Percentiles rank a stretch among this genome's conserved stretches.
These are phyloP conservation scores for Coryphaenoides rupestris DNA, from an alignment of 2,113 vertebrate species.

Conservation along the genomic window DNA sequence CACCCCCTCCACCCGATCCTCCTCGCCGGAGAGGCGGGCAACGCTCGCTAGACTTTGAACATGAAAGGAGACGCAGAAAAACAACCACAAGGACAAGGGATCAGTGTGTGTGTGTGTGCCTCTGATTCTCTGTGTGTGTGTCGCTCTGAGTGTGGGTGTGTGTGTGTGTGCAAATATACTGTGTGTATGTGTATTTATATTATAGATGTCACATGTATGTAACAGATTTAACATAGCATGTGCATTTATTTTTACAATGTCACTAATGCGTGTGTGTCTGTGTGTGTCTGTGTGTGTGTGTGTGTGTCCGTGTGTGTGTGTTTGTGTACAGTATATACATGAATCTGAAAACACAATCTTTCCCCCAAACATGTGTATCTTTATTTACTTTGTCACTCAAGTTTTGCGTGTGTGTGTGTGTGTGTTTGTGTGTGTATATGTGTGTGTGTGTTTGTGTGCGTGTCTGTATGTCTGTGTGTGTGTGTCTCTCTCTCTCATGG, in stretches of 20 bases:
- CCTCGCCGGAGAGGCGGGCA: constrained; percentile 47
- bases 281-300: constrained; percentile 1
- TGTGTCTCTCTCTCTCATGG: neutral
- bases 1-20: neutral
- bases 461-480: constrained; percentile 28
- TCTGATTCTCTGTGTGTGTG: constrained; percentile 14
- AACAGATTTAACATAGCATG: constrained; percentile 1
- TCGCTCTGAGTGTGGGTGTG: constrained; percentile 15
- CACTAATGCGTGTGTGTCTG: constrained; percentile 2
- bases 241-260: constrained; percentile 47
- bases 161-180: constrained; percentile 11
- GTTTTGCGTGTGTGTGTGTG: constrained; percentile 24
- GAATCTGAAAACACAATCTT: too few relatives aligned
- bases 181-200: constrained; percentile 26
- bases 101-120: constrained; percentile 45
- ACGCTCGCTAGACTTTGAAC: constrained; percentile 62
- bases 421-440: constrained; percentile 16
- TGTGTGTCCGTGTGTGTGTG: neutral
- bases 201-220: constrained; percentile 7
- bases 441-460: constrained; percentile 14
- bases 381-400: too few relatives aligned
- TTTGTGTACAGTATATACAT: too few relatives aligned
- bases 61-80: constrained; percentile 63
- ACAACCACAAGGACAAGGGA: constrained; percentile 65
- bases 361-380: too few relatives aligned